Conservation (phyloP, 2,888 invertebrate genomes). For the Synergus gifuensis region DNA sequence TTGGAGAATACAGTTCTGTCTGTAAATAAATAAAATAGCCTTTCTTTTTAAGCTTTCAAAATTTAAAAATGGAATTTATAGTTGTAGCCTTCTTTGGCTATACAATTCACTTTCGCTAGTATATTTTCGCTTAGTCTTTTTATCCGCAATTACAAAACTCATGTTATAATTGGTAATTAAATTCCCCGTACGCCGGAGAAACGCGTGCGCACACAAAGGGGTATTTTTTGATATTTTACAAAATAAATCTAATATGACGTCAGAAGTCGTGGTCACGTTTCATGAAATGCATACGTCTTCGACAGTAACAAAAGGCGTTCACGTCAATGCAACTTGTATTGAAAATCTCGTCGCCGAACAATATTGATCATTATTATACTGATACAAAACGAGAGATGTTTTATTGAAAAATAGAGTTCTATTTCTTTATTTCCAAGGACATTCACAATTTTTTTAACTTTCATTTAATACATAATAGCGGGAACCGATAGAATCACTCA, state of each 20-base stretch:
- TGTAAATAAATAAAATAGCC: background rate
- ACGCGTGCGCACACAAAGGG: background rate
- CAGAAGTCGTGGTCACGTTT: background rate
- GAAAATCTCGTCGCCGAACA: background rate
- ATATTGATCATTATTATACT: conserved; percentile 5
- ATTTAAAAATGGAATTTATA: background rate
- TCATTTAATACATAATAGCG: background rate
- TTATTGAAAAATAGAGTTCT: background rate
- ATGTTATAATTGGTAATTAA: background rate
- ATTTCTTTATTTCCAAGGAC: no score
- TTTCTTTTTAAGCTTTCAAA: background rate
- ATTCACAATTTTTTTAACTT: background rate
- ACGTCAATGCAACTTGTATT: background rate
- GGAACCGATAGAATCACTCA: background rate
- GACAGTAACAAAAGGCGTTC: conserved; percentile 3
- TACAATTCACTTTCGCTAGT: no score
- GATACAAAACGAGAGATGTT: background rate
- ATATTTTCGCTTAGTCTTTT: no score
- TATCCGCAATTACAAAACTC: no score
- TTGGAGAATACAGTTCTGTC: background rate
- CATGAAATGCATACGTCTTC: conserved; percentile 4
- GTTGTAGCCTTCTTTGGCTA: background rate
- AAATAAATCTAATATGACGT: background rate
- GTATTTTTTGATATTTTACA: background rate
- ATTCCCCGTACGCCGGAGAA: background rate